Conservation (phyloP, 2,113 vertebrate genomes). For the Amblyornis subalaris region DNA sequence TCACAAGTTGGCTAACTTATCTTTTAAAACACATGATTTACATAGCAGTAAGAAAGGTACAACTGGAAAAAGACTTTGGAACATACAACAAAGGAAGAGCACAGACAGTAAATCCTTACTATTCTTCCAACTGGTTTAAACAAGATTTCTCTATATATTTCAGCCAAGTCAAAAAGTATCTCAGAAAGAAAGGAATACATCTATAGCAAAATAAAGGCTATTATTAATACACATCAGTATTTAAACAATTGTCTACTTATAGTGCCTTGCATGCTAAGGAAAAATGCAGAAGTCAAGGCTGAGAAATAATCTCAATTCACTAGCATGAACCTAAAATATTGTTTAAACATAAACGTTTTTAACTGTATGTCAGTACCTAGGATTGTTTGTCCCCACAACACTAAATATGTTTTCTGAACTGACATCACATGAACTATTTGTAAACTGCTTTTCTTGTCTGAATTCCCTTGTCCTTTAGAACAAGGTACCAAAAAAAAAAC, state of each 20-base stretch:
- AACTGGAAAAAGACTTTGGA: not conserved
- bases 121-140: not conserved
- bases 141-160: not conserved
- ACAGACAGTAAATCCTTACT: not conserved
- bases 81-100: not conserved
- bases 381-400: not conserved
- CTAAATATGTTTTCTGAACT: not conserved
- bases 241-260: not conserved
- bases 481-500: not conserved
- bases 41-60: not conserved
- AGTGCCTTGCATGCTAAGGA: not conserved
- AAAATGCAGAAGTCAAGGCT: not conserved
- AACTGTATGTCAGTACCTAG: not conserved
- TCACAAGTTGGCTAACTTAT: not conserved
- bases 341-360: not conserved
- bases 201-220: not conserved
- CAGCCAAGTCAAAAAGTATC: not conserved
- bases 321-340: not conserved
- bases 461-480: not conserved
- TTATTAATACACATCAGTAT: not conserved
- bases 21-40: not conserved
- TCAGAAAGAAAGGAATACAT: not conserved
- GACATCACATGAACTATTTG: not conserved
- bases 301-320: not conserved
- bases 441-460: not conserved